Evolutionary conservation across 2,888 invertebrate genomes (phyloP).

Genomic region (Eupeodes latifasciatus): DNA sequence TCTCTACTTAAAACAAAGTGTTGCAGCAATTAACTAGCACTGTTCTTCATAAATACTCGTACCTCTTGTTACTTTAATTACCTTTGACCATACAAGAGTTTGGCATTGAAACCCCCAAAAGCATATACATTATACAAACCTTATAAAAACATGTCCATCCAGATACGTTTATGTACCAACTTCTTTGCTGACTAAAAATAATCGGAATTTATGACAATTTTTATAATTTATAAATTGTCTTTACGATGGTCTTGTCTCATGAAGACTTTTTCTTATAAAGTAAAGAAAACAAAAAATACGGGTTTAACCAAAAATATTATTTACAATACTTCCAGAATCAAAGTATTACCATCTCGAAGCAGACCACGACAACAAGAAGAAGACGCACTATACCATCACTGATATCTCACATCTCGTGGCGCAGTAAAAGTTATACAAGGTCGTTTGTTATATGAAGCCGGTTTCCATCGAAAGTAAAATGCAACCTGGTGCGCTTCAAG

Average conservation of each 20-base stretch:
- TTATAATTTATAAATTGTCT: conserved; percentile 11
- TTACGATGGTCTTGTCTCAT: conserved; percentile 8
- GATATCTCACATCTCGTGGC: conserved; percentile 13
- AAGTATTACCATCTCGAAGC: not conserved
- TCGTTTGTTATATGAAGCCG: conserved; percentile 41
- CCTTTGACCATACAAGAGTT: conserved; percentile 22
- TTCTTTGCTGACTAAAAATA: not conserved
- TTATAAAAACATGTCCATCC: conserved; percentile 32
- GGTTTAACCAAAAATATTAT: conserved; percentile 3
- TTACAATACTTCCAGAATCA: conserved; percentile 27
- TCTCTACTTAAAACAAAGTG: conserved; percentile 2
- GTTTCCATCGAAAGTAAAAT: conserved; percentile 62
- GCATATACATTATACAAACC: not conserved
- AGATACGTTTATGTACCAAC: not conserved
- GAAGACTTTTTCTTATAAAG: not conserved
- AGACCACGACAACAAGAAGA: not conserved
- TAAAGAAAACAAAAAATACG: not conserved
- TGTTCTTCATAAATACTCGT: conserved; percentile 24
- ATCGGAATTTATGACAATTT: conserved; percentile 22
- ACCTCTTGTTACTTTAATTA: not conserved
- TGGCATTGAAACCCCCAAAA: conserved; percentile 16
- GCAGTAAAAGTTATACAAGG: conserved; percentile 63
- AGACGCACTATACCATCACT: not conserved
- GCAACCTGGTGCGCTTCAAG: conserved; percentile 32
- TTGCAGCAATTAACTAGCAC: conserved; percentile 34